These are phyloP conservation scores for Phthorimaea operculella DNA, from an alignment of 1,140 invertebrate genomes.

Conservation along the genomic window DNA sequence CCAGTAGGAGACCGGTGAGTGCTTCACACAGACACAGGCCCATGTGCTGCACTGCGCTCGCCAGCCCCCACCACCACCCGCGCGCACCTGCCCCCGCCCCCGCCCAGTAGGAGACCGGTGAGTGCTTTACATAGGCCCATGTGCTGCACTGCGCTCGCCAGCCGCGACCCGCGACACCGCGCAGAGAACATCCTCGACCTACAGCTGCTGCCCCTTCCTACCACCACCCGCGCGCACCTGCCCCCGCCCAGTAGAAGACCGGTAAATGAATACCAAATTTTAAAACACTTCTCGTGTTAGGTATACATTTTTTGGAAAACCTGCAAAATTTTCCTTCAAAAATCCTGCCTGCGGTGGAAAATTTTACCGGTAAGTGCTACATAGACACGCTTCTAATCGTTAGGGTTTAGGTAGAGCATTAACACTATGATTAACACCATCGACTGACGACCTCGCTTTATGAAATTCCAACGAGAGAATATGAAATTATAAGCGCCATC, in stretches of 20 bases:
- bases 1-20: neutral
- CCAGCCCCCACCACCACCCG: constrained; percentile 56
- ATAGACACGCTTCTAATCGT: constrained; percentile 1
- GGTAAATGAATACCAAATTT: no score
- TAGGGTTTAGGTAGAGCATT: neutral
- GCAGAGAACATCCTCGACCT: constrained; percentile 87
- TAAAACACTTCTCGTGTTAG: no score
- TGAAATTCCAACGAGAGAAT: no score
- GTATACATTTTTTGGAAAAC: no score
- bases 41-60: constrained; percentile 71
- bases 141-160: constrained; percentile 71
- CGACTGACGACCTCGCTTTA: no score
- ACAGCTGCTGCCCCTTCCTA: constrained; percentile 71
- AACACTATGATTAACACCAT: no score
- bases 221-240: constrained; percentile 33
- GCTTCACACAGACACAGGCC: constrained; percentile 70
- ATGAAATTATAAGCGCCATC: no score
- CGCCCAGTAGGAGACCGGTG: neutral
- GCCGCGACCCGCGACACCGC: constrained; percentile 73
- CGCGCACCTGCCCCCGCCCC: constrained; percentile 22
- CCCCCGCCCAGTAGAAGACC: constrained; percentile 13
- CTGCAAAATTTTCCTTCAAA: no score
- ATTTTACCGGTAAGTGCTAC: no score
- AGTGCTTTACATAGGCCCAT: constrained; percentile 71
- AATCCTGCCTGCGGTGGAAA: no score